Evolutionary conservation across 2,888 invertebrate genomes (phyloP).

Genomic region (Stenolophus ochropezus): DNA sequence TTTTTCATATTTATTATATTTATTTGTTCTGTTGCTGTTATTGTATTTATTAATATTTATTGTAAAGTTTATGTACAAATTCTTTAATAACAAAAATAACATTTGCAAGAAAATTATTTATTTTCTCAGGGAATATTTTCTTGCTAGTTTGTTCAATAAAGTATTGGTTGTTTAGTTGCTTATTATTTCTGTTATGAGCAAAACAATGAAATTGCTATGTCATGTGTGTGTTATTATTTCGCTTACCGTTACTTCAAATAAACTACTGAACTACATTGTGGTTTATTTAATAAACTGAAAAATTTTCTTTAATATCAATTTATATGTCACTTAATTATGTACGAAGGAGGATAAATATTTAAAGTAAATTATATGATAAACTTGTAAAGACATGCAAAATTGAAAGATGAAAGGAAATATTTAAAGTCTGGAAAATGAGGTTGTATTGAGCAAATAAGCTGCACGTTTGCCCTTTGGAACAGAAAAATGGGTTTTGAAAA

Average conservation of each 20-base stretch:
- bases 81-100: slow-evolving; percentile 16
- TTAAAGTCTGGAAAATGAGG: not conserved
- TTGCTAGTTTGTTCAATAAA: slow-evolving; percentile 18
- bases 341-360: too few relatives aligned
- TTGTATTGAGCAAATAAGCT: not conserved
- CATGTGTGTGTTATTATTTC: not conserved
- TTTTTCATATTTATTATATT: slow-evolving; percentile 61
- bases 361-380: too few relatives aligned
- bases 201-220: not conserved
- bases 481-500: not conserved
- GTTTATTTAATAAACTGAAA: not conserved
- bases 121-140: slow-evolving; percentile 16
- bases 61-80: slow-evolving; percentile 56
- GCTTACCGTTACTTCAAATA: not conserved
- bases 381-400: not conserved
- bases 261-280: not conserved
- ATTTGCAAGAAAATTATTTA: slow-evolving; percentile 5
- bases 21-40: slow-evolving; percentile 53
- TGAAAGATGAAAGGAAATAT: slow-evolving; percentile 6
- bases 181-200: not conserved
- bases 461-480: not conserved
- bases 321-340: too few relatives aligned
- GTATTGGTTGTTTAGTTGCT: not conserved
- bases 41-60: slow-evolving; percentile 40
- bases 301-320: too few relatives aligned